Evolutionary conservation across 30 jellyfish, hydroid and myxozoan genomes (phyloP), one percentile per base, ranked within the genome.

Genomic region (Cassiopea andromeda): DNA sequence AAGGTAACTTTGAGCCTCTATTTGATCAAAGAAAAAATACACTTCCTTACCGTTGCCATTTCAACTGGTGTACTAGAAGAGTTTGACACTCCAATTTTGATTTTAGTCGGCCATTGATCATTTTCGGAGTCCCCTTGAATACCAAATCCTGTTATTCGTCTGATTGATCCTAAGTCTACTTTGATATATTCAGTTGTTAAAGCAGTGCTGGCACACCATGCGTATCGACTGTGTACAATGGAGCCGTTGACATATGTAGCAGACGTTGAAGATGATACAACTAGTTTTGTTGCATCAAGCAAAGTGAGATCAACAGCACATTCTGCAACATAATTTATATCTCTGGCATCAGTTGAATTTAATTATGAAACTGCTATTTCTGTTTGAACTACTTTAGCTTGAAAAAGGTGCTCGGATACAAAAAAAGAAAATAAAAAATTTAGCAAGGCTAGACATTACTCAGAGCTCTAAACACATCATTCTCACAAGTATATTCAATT

Each of bases 101-200:
- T 60, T 78, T 76, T 59, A 1, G 89, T 87, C 44, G 84, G 75
- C 89, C 89, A 87, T 16, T 87, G 45, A 57, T 87, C 94, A 59
- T 74, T 79, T 12, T 87, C 80, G n/a, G 89, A 44, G 59, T 87
- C 94, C 1, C 89, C 89, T 69, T 87, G 94, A 8, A 87, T 57
- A 5, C 89, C 94, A 69, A 87, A 49, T 7, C 94, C 94, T 14
- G 81, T 87, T 19, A 87, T 87, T 38, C 66, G 66, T 48, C 80
- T 76, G 38, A 80, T 66, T n/a, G 77, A 3, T 10, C 94, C 94
- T 13, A 87, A 71, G 69, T 87, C 78, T 18, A 87, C 61, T 15
- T 44, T 4, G 13, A 87, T n/a, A 72, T 67, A 69, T 47, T 83
- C 91, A 75, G 83, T 59, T 14, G 46, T 46, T 1, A 67, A 0